Percentiles rank a stretch among this genome's conserved stretches.
These are phyloP conservation scores for Cyphomyrus plagiostoma DNA, from an alignment of 2,113 vertebrate species.

Conservation along the genomic window DNA sequence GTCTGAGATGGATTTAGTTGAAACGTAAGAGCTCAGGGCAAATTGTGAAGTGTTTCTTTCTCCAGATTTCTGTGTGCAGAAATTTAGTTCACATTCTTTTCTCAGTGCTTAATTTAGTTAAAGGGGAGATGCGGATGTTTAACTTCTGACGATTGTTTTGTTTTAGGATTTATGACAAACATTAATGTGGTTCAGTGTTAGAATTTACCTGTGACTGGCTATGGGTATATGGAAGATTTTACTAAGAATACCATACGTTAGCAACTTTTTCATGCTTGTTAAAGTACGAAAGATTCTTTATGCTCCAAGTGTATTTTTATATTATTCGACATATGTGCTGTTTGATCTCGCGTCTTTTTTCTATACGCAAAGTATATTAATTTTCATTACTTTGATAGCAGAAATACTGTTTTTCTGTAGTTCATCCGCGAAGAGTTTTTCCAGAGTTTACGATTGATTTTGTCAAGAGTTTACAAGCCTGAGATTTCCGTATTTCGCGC, in stretches of 20 bases:
- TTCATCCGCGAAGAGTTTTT: neutral
- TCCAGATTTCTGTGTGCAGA: neutral
- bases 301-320: neutral
- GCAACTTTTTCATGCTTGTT: neutral
- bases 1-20: neutral
- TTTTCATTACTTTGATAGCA: neutral
- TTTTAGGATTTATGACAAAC: neutral
- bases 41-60: neutral
- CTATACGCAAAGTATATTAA: neutral
- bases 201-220: neutral
- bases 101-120: neutral
- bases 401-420: neutral
- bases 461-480: neutral
- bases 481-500: neutral
- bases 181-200: neutral
- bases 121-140: neutral
- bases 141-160: neutral
- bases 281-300: neutral
- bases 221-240: neutral
- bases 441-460: neutral
- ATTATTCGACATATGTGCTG: neutral
- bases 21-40: neutral
- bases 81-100: too few species aligned
- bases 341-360: neutral
- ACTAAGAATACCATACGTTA: neutral